phyloP scores from a whole-genome alignment of 2,888 invertebrate species.

The Omphaloscelis lunosa region DNA sequence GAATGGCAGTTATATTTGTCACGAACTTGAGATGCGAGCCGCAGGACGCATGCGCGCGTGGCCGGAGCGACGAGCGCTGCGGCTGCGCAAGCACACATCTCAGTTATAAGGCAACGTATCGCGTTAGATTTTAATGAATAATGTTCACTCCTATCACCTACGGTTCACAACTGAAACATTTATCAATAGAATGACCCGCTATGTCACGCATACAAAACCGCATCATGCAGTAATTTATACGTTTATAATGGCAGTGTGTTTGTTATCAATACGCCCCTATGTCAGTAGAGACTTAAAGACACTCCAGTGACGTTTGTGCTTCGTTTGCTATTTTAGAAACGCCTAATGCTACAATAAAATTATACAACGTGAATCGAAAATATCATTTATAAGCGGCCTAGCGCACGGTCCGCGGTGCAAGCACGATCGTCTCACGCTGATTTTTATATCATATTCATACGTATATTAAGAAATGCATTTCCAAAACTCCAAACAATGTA shows the following conservation, averaged over 20 bases:
- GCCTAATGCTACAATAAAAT: conserved; percentile 84
- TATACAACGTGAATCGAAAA: conserved; percentile 75
- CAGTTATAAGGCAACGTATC: conserved; percentile 86
- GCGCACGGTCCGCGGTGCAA: conserved; percentile 88
- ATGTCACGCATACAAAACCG: conserved; percentile 79
- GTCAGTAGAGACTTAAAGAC: conserved; percentile 79
- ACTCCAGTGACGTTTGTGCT: conserved; percentile 88
- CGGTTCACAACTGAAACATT: conserved; percentile 63
- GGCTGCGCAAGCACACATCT: conserved; percentile 71
- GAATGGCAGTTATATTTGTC: conserved; percentile 89
- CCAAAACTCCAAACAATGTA: conserved; percentile 86
- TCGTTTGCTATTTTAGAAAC: conserved; percentile 80
- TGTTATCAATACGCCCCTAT: conserved; percentile 80
- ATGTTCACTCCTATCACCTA: conserved; percentile 73
- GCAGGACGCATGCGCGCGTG: conserved; percentile 55
- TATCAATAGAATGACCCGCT: conserved; percentile 73
- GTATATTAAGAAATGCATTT: conserved; percentile 89
- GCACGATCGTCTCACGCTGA: conserved; percentile 83
- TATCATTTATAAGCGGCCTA: conserved; percentile 79
- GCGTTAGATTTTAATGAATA: conserved; percentile 75
- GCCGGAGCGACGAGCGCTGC: conserved; percentile 43
- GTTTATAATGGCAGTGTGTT: conserved; percentile 89
- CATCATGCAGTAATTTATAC: conserved; percentile 78
- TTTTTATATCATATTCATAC: no score
- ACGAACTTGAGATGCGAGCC: conserved; percentile 77